phyloP scores from a whole-genome alignment of 92 coral and sea anemone genomes.

The Meandrina meandrites region DNA sequence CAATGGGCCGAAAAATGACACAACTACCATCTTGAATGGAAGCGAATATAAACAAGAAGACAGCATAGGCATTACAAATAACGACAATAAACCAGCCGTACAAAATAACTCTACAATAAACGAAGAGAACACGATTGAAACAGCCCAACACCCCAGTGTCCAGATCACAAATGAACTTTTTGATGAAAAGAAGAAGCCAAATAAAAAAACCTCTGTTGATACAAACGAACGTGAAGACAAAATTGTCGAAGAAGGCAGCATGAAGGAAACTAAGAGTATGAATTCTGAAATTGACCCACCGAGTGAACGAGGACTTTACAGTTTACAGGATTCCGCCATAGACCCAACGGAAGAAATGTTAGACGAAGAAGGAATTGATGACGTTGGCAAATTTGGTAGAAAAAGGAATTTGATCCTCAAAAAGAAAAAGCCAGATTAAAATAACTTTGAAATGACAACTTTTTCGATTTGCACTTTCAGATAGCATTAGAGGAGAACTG shows the following conservation, averaged over 20 bases:
- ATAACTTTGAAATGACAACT: neutral
- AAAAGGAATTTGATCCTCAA: conserved; percentile 17
- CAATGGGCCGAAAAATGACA: neutral
- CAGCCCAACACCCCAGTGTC: neutral
- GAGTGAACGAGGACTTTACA: neutral
- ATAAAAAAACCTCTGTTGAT: neutral
- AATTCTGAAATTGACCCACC: neutral
- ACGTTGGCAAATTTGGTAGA: conserved; percentile 35
- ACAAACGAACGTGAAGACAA: neutral
- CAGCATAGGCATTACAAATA: neutral
- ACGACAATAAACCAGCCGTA: neutral
- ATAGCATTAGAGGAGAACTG: no score
- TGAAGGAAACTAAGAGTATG: neutral
- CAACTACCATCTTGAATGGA: neutral
- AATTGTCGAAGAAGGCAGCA: neutral
- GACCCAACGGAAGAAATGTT: conserved; percentile 23
- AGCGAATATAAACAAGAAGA: neutral
- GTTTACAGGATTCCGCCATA: neutral
- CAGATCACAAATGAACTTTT: neutral
- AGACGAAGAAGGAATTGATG: conserved; percentile 39
- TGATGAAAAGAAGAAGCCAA: neutral
- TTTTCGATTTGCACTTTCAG: no score
- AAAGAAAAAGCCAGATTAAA: neutral
- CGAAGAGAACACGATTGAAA: neutral
- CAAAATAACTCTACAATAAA: neutral